phyloP scores from a whole-genome alignment of 2,888 invertebrate species.

The Lasioglossum malachurum region DNA sequence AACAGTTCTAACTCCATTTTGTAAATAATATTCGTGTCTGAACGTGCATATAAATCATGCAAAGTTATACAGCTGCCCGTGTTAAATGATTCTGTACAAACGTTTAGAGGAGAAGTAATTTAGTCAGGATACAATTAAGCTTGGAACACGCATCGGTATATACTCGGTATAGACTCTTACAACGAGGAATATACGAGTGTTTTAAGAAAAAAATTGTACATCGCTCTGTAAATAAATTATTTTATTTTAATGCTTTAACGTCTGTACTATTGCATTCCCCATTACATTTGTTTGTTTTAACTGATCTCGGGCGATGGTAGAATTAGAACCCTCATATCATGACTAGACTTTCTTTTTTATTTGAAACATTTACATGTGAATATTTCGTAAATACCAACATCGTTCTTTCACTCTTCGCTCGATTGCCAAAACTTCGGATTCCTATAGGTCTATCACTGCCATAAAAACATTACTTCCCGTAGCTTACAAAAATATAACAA shows the following conservation, averaged over 20 bases:
- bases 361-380: conserved; percentile 32
- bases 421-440: conserved; percentile 2
- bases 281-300: background rate
- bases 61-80: conserved; percentile 22
- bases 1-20: conserved; percentile 30
- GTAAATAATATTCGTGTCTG: conserved; percentile 54
- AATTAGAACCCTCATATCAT: background rate
- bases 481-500: conserved; percentile 53
- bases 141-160: conserved; percentile 49
- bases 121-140: conserved; percentile 47
- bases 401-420: background rate
- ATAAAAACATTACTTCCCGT: background rate
- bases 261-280: conserved; percentile 46
- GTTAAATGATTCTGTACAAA: conserved; percentile 53
- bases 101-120: conserved; percentile 48
- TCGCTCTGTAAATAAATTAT: conserved; percentile 70
- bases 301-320: background rate
- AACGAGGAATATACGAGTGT: conserved; percentile 47
- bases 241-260: conserved; percentile 69
- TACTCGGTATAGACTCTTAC: conserved; percentile 35
- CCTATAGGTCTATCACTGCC: background rate
- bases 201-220: conserved; percentile 59
- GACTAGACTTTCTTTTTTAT: conserved; percentile 28
- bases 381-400: conserved; percentile 20
- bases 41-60: conserved; percentile 24